Percentiles rank a stretch among this genome's conserved stretches.
Conservation (phyloP, 2,113 vertebrate species). For the Dascyllus trimaculatus region DNA sequence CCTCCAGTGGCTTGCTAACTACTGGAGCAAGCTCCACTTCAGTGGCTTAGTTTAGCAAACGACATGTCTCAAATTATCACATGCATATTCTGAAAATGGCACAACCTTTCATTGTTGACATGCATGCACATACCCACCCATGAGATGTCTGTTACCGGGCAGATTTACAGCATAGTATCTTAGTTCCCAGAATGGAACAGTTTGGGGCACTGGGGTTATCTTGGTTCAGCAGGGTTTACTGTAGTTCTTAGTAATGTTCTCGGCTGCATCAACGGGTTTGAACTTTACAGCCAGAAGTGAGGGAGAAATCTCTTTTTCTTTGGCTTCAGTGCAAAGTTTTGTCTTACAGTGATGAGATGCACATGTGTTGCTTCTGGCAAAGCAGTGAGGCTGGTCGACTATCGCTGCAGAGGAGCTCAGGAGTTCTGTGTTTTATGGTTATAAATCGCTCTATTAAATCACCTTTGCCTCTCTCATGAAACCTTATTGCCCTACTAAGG, state of each 20-base stretch:
- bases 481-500: constrained; percentile 46
- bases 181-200: constrained; percentile 60
- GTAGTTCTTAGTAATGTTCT: constrained; percentile 38
- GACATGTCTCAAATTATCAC: constrained; percentile 73
- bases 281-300: constrained; percentile 41
- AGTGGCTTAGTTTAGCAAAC: constrained; percentile 65
- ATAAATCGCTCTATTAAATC: constrained; percentile 71
- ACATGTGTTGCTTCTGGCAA: constrained; percentile 57
- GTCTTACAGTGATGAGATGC: constrained; percentile 54
- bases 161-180: constrained; percentile 65
- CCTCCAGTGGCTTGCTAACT: constrained; percentile 54
- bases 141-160: constrained; percentile 70
- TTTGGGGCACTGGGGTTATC: constrained; percentile 51
- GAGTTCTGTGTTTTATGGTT: constrained; percentile 50
- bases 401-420: constrained; percentile 31
- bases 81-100: constrained; percentile 67
- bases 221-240: constrained; percentile 43
- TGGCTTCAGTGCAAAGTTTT: constrained; percentile 31
- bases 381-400: constrained; percentile 17
- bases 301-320: constrained; percentile 43
- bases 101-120: constrained; percentile 71
- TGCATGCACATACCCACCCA: constrained; percentile 60
- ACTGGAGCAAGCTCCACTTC: constrained; percentile 62
- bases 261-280: constrained; percentile 56
- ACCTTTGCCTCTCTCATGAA: constrained; percentile 65